These are phyloP conservation scores for Peromyscus melanophrys DNA, from an alignment of 2,797 vertebrate species.

Conservation along the genomic window DNA sequence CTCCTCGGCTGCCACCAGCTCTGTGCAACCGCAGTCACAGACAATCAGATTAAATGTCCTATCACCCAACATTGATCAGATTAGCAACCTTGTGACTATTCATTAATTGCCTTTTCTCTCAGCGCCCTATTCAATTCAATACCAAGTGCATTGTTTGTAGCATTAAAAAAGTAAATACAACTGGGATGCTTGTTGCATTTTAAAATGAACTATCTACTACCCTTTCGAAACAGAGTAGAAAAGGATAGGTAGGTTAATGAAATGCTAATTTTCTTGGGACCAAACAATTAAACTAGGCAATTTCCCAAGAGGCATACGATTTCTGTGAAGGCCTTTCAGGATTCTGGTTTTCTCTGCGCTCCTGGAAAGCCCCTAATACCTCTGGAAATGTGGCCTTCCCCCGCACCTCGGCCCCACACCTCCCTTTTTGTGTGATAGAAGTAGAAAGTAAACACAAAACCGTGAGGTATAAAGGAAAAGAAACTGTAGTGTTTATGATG, in stretches of 20 bases:
- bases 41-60: conserved; percentile 84
- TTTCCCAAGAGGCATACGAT: conserved; percentile 60
- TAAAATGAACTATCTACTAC: conserved; percentile 33
- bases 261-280: conserved; percentile 64
- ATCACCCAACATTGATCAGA: conserved; percentile 84
- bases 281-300: conserved; percentile 55
- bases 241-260: conserved; percentile 49
- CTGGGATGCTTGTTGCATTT: conserved; percentile 32
- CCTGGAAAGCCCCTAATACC: not conserved
- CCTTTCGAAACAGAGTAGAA: conserved; percentile 53
- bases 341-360: not conserved
- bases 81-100: conserved; percentile 82
- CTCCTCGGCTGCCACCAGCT: conserved; percentile 56
- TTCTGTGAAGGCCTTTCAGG: conserved; percentile 50
- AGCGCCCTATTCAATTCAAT: conserved; percentile 70
- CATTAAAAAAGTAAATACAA: conserved; percentile 66
- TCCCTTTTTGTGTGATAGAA: not conserved
- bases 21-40: conserved; percentile 69
- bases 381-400: not conserved
- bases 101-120: conserved; percentile 82
- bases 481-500: not conserved
- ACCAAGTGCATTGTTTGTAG: conserved; percentile 61
- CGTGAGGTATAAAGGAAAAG: not conserved
- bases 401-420: no score
- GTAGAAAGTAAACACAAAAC: not conserved